A percentile compares a stretch with the other conserved stretches of the same genome.
Conservation (phyloP, 2,113 vertebrate species). For the Lota lota region DNA sequence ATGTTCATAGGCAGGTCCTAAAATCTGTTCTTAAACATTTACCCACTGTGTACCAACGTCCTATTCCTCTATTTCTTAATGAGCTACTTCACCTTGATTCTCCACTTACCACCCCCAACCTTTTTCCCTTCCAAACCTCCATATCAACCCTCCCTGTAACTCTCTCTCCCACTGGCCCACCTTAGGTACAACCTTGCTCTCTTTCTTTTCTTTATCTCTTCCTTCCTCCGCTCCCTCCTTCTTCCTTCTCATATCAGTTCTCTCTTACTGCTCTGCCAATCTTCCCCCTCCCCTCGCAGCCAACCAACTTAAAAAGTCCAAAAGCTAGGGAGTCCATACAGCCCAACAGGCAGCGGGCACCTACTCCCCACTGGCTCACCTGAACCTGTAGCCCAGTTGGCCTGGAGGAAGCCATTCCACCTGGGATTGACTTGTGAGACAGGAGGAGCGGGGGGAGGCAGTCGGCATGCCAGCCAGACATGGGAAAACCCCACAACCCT, state of each 20-base stretch:
- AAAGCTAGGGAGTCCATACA: constrained; percentile 23
- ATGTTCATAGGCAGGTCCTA: too few species aligned
- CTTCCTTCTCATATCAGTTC: not conserved
- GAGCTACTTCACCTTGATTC: too few species aligned
- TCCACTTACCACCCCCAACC: too few species aligned
- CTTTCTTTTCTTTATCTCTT: not conserved
- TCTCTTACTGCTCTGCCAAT: not conserved
- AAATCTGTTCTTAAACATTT: too few species aligned
- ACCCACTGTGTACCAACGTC: too few species aligned
- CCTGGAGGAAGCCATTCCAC: not conserved
- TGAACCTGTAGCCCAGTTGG: constrained; percentile 11
- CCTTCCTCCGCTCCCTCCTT: not conserved
- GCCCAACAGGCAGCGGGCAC: not conserved
- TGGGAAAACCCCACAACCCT: not conserved
- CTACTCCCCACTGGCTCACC: constrained; percentile 8
- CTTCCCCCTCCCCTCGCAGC: not conserved
- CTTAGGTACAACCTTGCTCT: not conserved
- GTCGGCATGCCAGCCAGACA: not conserved
- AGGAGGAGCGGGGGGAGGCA: not conserved
- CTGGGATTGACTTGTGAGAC: not conserved
- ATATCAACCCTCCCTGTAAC: too few species aligned
- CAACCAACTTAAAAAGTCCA: constrained; percentile 7
- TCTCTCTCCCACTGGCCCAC: too few species aligned
- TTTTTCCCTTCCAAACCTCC: too few species aligned
- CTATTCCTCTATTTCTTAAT: too few species aligned